These are phyloP conservation scores for Casuarius casuarius DNA, from an alignment of 2,113 vertebrate species.

Conservation along the genomic window DNA sequence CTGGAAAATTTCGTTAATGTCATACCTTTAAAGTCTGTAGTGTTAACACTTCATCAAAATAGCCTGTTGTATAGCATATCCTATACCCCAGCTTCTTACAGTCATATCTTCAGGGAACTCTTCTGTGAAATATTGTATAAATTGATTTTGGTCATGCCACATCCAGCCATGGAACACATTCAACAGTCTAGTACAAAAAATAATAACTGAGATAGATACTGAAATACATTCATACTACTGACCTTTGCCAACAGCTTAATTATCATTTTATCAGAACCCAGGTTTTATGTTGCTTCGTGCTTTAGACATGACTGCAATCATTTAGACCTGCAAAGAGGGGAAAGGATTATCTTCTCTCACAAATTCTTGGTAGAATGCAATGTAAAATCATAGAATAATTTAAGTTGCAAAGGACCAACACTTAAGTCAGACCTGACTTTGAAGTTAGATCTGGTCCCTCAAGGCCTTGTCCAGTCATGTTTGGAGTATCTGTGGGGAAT, in stretches of 20 bases:
- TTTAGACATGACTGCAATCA: not conserved
- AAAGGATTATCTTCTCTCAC: not conserved
- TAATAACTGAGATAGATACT: not conserved
- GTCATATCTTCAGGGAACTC: not conserved
- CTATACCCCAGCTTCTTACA: not conserved
- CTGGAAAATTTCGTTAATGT: not conserved
- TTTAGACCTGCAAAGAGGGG: not conserved
- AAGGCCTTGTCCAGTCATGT: not conserved
- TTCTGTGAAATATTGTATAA: not conserved
- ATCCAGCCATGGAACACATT: not conserved
- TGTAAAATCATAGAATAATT: not conserved
- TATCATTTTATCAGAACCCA: not conserved
- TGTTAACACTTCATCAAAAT: not conserved
- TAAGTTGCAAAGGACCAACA: not conserved
- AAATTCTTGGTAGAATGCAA: not conserved
- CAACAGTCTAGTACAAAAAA: not conserved
- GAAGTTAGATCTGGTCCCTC: not conserved
- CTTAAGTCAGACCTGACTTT: not conserved
- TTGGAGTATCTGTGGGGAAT: not conserved
- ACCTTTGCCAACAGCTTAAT: not conserved
- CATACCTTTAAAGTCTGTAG: not conserved
- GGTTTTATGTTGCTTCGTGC: not conserved
- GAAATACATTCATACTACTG: not conserved
- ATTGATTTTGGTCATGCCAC: not conserved
- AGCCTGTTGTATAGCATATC: not conserved